phyloP scores from a whole-genome alignment of 92 coral and sea anemone genomes.

The Zoanthus gigantus region DNA sequence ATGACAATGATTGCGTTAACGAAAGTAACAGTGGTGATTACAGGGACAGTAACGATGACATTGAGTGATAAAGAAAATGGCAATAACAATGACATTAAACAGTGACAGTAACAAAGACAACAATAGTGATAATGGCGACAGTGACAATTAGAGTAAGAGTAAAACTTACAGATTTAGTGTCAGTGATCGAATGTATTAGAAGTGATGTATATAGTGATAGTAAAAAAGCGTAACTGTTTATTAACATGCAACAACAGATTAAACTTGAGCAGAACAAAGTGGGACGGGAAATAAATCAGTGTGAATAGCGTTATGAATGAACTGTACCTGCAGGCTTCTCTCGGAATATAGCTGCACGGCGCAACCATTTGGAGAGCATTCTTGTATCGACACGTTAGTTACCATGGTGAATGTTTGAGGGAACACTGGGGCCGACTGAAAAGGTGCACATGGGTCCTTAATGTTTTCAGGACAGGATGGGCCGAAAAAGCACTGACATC shows the following conservation, averaged over 20 bases:
- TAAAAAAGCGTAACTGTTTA: too few species aligned
- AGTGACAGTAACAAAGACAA: not conserved
- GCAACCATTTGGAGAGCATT: constrained; percentile 42
- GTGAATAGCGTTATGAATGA: not conserved
- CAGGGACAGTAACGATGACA: not conserved
- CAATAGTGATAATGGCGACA: not conserved
- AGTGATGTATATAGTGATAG: too few species aligned
- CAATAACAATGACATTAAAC: too few species aligned
- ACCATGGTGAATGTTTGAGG: constrained; percentile 68
- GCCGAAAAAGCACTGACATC: constrained; percentile 70
- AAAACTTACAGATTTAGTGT: too few species aligned
- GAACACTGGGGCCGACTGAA: constrained; percentile 69
- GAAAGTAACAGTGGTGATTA: not conserved
- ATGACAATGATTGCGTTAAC: not conserved
- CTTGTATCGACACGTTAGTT: constrained; percentile 42
- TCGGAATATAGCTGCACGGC: constrained; percentile 5
- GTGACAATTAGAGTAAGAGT: not conserved
- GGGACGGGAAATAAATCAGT: too few species aligned
- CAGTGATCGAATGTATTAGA: not conserved
- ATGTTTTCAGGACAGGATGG: constrained; percentile 53
- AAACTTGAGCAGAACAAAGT: too few species aligned
- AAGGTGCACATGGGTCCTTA: constrained; percentile 63
- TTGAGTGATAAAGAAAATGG: too few species aligned
- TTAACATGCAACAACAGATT: too few species aligned
- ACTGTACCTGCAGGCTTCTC: constrained; percentile 26